Percentiles rank a stretch among this genome's conserved stretches.
Evolutionary conservation across 2,113 vertebrate genomes (phyloP).

Genomic region (Promerops cafer): DNA sequence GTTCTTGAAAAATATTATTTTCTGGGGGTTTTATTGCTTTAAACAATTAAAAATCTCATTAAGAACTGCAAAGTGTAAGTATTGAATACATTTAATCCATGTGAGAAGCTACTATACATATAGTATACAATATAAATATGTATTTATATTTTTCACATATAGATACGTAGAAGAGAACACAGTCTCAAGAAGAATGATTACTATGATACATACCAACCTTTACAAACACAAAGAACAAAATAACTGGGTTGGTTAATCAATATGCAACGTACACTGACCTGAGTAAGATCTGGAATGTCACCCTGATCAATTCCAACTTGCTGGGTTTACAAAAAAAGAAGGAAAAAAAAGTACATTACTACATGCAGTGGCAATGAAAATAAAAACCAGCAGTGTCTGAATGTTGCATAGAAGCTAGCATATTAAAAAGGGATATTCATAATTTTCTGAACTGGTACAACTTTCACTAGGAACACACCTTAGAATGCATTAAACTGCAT

Average conservation of each 20-base stretch:
- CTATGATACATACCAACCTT: not conserved
- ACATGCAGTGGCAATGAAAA: conserved; percentile 26
- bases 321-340: conserved; percentile 80
- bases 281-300: conserved; percentile 90
- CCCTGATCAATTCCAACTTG: conserved; percentile 93
- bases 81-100: not conserved
- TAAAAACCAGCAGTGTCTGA: not conserved
- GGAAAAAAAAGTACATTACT: conserved; percentile 15
- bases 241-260: conserved; percentile 60
- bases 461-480: not conserved
- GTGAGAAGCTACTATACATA: not conserved
- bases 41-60: not conserved
- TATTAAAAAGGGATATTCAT: not conserved
- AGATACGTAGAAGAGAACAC: not conserved
- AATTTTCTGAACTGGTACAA: not conserved
- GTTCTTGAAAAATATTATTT: not conserved
- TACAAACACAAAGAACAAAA: conserved; percentile 1
- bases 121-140: too few species aligned
- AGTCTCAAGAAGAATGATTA: not conserved
- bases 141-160: not conserved
- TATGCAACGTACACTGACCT: conserved; percentile 86
- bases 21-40: not conserved
- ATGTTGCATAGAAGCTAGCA: not conserved
- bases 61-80: not conserved
- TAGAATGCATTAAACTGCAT: not conserved